Evolutionary conservation across 2,888 invertebrate genomes (phyloP).

Genomic region (Eupithecia tripunctaria): DNA sequence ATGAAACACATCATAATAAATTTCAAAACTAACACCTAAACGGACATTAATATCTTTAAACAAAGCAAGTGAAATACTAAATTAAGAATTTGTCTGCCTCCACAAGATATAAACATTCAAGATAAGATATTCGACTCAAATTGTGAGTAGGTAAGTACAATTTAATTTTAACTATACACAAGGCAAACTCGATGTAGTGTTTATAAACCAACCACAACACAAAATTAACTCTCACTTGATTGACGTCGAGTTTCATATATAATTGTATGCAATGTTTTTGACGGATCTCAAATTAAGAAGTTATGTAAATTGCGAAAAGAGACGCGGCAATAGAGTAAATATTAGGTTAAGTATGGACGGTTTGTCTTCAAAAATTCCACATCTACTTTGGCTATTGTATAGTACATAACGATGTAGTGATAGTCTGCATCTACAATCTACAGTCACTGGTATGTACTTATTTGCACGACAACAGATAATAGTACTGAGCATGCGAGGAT

Average conservation of each 20-base stretch:
- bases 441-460: neutral
- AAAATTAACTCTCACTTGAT: too few species aligned
- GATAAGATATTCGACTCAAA: slow-evolving; percentile 3
- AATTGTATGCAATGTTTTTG: too few species aligned
- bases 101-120: slow-evolving; percentile 3
- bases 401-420: too few species aligned
- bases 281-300: too few species aligned
- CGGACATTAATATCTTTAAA: neutral
- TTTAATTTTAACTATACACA: slow-evolving; percentile 1
- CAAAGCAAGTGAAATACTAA: neutral
- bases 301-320: too few species aligned
- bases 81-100: neutral
- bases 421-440: slow-evolving; percentile 14
- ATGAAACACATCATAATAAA: neutral
- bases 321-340: too few species aligned
- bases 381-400: too few species aligned
- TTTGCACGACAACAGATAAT: neutral
- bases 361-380: too few species aligned
- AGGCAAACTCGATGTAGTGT: too few species aligned
- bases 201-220: too few species aligned
- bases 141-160: neutral
- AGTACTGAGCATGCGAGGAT: slow-evolving; percentile 14
- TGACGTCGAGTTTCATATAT: too few species aligned
- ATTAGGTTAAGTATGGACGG: too few species aligned
- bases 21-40: neutral